phyloP scores from a whole-genome alignment of 1,140 invertebrate genomes.

The Nasonia longicornis region DNA sequence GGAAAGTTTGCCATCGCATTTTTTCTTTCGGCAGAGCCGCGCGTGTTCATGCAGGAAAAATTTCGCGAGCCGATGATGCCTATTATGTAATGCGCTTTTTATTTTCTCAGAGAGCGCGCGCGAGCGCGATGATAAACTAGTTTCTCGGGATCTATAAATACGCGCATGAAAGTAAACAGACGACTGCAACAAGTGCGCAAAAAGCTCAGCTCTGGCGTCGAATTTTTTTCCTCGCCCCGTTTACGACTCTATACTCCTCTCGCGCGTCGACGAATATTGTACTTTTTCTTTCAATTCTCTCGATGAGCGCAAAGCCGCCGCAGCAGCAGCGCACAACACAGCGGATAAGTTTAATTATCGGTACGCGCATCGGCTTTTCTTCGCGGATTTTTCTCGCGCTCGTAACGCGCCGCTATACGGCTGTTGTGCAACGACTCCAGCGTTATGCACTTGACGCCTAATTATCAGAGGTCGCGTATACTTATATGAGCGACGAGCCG shows the following conservation, averaged over 20 bases:
- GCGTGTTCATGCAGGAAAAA: neutral
- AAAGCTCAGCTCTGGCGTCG: neutral
- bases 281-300: too few species aligned
- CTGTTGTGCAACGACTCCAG: neutral
- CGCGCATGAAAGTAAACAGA: conserved; percentile 2
- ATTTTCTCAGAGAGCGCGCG: neutral
- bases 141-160: neutral
- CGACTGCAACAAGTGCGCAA: conserved; percentile 2
- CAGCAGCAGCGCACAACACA: neutral
- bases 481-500: neutral
- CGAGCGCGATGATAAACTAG: neutral
- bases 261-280: neutral
- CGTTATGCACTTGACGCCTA: conserved; percentile 32
- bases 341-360: neutral
- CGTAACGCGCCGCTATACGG: neutral
- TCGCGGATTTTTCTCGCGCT: neutral
- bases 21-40: neutral
- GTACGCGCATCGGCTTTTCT: neutral
- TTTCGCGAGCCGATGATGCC: neutral
- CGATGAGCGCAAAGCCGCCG: neutral
- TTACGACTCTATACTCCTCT: neutral
- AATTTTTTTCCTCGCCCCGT: neutral
- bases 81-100: neutral
- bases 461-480: conserved; percentile 31
- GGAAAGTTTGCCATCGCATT: neutral